Conservation (phyloP, 2,797 vertebrate species). For the Parambassis ranga region DNA sequence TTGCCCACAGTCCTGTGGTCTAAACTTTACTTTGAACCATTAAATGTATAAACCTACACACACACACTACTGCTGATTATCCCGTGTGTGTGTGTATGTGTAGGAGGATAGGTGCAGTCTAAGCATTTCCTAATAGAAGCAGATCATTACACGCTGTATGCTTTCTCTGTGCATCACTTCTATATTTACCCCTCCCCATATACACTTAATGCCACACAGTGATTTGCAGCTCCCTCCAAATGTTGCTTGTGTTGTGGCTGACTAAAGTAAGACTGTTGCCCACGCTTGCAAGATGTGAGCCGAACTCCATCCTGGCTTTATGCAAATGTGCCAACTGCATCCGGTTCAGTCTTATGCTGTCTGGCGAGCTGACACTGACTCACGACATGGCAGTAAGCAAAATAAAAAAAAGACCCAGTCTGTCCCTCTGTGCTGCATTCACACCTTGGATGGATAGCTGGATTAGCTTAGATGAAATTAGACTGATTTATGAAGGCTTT, state of each 20-base stretch:
- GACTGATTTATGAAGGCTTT: no score
- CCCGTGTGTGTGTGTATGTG: background rate
- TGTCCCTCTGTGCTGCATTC: conserved; percentile 4
- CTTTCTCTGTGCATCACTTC: background rate
- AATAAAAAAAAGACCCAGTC: conserved; percentile 17
- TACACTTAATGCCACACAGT: background rate
- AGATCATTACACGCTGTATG: conserved; percentile 6
- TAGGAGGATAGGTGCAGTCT: conserved; percentile 2
- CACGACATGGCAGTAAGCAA: background rate
- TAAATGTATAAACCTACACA: background rate
- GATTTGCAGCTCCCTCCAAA: background rate
- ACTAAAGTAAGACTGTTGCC: background rate
- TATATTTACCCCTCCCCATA: background rate
- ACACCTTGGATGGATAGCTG: conserved; percentile 5
- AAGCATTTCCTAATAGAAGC: conserved; percentile 6
- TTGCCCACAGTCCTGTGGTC: conserved; percentile 6
- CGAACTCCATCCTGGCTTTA: background rate
- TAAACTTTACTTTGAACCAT: background rate
- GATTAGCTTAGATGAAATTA: conserved; percentile 21
- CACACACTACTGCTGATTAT: background rate
- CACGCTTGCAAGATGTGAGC: background rate
- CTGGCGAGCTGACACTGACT: conserved; percentile 8
- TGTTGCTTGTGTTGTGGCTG: conserved; percentile 8
- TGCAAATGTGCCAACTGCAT: conserved; percentile 3
- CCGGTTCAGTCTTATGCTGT: conserved; percentile 6